Conservation (phyloP, 2,888 invertebrate species). For the Eupithecia pulchellata region DNA sequence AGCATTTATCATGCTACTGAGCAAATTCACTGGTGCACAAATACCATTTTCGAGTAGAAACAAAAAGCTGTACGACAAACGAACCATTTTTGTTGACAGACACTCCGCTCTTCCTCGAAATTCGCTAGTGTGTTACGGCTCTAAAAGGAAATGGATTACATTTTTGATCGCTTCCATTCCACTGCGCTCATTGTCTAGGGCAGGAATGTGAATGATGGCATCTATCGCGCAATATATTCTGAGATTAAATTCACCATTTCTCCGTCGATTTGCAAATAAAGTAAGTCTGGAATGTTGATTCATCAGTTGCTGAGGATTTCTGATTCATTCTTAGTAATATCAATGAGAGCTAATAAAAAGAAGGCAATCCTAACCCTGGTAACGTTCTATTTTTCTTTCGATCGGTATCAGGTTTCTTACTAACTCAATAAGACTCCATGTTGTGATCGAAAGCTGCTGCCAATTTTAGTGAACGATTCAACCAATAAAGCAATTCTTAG, state of each 20-base stretch:
- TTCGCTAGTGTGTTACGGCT: constrained; percentile 57
- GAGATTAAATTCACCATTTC: constrained; percentile 49
- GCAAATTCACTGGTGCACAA: not conserved
- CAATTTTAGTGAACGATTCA: constrained; percentile 2
- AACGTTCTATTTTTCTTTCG: constrained; percentile 1
- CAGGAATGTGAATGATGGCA: constrained; percentile 67
- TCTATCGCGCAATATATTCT: constrained; percentile 54
- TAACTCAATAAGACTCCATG: not conserved
- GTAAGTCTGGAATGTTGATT: constrained; percentile 31
- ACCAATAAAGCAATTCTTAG: constrained; percentile 15
- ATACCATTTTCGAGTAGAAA: not conserved
- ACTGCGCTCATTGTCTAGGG: constrained; percentile 66
- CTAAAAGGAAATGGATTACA: constrained; percentile 72
- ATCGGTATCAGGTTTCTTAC: not conserved
- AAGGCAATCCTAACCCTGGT: not conserved
- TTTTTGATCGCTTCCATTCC: constrained; percentile 75
- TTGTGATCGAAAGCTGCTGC: constrained; percentile 10
- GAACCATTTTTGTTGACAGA: not conserved
- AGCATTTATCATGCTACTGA: not conserved
- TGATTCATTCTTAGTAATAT: constrained; percentile 16
- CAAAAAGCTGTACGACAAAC: not conserved
- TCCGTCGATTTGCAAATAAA: constrained; percentile 49
- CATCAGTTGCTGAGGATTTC: constrained; percentile 11
- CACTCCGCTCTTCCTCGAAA: constrained; percentile 35
- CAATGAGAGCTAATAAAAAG: constrained; percentile 1